Evolutionary conservation across 2,797 vertebrate genomes (phyloP), one percentile per base, ranked within the genome.

Genomic region (Sebastes steindachneri): DNA sequence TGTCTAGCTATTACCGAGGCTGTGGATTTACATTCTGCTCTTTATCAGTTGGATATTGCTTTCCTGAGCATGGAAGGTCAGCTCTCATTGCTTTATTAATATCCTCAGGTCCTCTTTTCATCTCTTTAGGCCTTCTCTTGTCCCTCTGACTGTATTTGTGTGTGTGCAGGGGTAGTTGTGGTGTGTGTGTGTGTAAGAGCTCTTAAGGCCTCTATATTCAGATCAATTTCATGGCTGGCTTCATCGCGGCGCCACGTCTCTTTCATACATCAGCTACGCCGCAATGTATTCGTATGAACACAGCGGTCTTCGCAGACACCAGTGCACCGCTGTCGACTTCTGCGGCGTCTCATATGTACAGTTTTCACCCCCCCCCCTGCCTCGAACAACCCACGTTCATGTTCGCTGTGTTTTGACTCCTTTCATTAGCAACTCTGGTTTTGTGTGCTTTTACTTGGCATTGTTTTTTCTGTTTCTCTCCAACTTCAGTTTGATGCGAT

Each of bases 151-250:
- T 74, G 60, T 63, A 33, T 76, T 23, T 75, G 75, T 55, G 77
- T 25, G 55, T 23, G 57, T 41, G 65, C 80, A 73, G 54, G 55
- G 62, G 67, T 68, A 45, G 37, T 60, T 31, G 73, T 11, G 35
- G 57, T 59, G 51, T 57, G 72, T 74, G 55, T 57, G 55, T 60
- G 72, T 73, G 48, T 58, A 60, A 55, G 35, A 75, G 87, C 80
- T 86, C 71, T 83, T 74, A 85, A 82, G 58, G 82, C 80, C 78
- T 90, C 77, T 28, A 59, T 77, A 80, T 89, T 89, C 77, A 82
- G 87, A 90, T 93, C 89, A 92, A 93, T 94, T 95, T 95, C 93
- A 95, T 90, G 93, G 92, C 92, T 94, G 93, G 85, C 86, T 94
- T 93, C 90, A 84, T 91, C 19, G 21, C 19, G 70, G 80, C 79